Base-by-base conservation (phyloP, 2,888 invertebrate genomes). In the Anthrax anthrax region DNA sequence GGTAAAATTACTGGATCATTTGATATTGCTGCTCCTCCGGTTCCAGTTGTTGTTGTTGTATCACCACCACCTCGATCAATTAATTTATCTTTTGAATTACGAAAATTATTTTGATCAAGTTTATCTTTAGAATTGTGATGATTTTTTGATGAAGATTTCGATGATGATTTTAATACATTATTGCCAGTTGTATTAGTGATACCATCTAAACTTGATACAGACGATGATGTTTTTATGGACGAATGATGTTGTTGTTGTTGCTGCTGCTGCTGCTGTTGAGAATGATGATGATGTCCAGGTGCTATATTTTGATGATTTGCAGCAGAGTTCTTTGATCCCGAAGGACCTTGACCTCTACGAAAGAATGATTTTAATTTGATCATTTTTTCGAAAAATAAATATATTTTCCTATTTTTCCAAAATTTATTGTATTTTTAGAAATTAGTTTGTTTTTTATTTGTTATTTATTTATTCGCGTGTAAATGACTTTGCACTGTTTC, bases 291-390 rank as follows among this genome's bases (percentile, higher is more conserved):
- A 42, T 46, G 50, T 57, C 58, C 52, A 58, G 59, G 51, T 46
- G 53, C 53, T 50, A 52, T 37, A 10, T 46, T 41, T 36, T 44
- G 32, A 18, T 46, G 12, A 34, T 18, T 43, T 39, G 39, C 29
- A 18, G 44, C 37, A 43, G 50, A 49, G 38, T 47, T 51, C 48
- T 57, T 57, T 18, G 63, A 65, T 57, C 63, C 62, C 50, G 69
- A 66, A 52, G 62, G 73, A 61, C 74, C 75, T 65, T 82, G 83
- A 62, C 85, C 84, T 81, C 87, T 86, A 74, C 87, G 87, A 75
- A 88, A 88, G 69, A 88, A 79, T 63, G 87, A 86, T 78, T 87
- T 87, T 72, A 88, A 80, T 77, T 87, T 88, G 79, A 87, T 87
- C 86, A 86, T 87, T 72, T 77, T 82, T 71, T 12, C 39, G 44